Conservation (phyloP, 2,888 invertebrate genomes). For the Kuschelorhynchus macadamiae region DNA sequence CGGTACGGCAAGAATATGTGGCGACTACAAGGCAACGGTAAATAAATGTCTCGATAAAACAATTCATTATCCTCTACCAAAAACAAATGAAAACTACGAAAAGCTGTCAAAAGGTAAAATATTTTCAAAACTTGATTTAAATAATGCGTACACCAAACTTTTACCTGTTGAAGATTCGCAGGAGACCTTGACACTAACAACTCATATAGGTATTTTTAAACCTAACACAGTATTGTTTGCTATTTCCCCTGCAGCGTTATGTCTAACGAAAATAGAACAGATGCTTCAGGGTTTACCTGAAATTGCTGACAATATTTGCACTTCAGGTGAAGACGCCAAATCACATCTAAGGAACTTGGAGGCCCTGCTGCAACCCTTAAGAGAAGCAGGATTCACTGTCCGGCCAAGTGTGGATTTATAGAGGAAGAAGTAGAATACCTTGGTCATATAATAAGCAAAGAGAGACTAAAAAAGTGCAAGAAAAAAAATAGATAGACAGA, state of each 20-base stretch:
- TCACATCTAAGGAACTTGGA: too few species aligned
- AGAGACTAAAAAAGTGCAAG: background rate
- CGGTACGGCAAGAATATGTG: background rate
- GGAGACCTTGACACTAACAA: background rate
- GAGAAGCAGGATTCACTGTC: background rate
- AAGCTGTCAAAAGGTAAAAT: background rate
- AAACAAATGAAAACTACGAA: too few species aligned
- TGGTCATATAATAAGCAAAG: too few species aligned
- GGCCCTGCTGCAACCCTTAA: background rate
- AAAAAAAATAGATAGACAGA: background rate
- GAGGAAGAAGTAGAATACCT: background rate
- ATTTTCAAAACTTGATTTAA: slow-evolving; percentile 11
- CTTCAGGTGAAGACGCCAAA: background rate
- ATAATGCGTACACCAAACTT: slow-evolving; percentile 6
- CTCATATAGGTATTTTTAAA: too few species aligned
- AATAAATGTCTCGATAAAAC: background rate
- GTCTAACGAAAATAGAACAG: slow-evolving; percentile 1
- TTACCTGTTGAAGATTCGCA: background rate
- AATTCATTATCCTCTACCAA: background rate
- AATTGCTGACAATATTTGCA: background rate
- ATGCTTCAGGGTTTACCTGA: background rate
- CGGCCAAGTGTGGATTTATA: background rate
- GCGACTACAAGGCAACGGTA: background rate
- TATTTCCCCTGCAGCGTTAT: background rate
- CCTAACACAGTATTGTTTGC: background rate